phyloP scores from a whole-genome alignment of 2,797 vertebrate genomes.

The Antennarius maculatus region DNA sequence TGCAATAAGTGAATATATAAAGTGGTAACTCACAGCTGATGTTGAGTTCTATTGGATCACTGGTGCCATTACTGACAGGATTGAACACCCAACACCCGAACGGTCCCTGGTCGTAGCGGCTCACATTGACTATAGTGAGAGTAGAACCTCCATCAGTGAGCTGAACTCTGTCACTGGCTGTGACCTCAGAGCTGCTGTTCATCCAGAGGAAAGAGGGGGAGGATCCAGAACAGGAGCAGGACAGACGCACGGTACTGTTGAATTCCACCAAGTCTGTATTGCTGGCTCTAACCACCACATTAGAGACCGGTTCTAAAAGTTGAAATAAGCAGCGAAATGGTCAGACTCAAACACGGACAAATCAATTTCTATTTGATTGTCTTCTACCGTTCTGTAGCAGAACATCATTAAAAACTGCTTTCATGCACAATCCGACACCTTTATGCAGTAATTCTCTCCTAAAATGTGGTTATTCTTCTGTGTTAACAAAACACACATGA shows the following conservation, averaged over 20 bases:
- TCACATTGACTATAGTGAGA: constrained; percentile 56
- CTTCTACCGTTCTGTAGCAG: too few relatives aligned
- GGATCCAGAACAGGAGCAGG: constrained; percentile 67
- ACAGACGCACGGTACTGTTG: constrained; percentile 59
- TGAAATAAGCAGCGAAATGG: not conserved
- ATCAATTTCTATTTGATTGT: not conserved
- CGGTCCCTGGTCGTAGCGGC: constrained; percentile 64
- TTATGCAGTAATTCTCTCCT: too few relatives aligned
- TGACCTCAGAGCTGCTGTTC: constrained; percentile 66
- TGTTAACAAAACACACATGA: too few relatives aligned
- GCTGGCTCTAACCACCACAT: constrained; percentile 32
- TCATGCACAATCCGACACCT: too few relatives aligned
- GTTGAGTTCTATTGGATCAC: constrained; percentile 34
- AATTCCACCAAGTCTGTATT: constrained; percentile 64
- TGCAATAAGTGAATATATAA: not conserved
- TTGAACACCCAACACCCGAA: constrained; percentile 66
- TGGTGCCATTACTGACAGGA: constrained; percentile 45
- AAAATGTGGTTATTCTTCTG: too few relatives aligned
- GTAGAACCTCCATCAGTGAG: constrained; percentile 42
- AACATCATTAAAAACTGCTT: too few relatives aligned
- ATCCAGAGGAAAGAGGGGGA: constrained; percentile 62
- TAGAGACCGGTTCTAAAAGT: constrained; percentile 58
- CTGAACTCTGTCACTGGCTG: constrained; percentile 37
- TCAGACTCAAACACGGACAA: not conserved
- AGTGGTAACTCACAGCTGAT: constrained; percentile 64